phyloP scores from a whole-genome alignment of 2,797 vertebrate species.

The Anguilla megastoma region DNA sequence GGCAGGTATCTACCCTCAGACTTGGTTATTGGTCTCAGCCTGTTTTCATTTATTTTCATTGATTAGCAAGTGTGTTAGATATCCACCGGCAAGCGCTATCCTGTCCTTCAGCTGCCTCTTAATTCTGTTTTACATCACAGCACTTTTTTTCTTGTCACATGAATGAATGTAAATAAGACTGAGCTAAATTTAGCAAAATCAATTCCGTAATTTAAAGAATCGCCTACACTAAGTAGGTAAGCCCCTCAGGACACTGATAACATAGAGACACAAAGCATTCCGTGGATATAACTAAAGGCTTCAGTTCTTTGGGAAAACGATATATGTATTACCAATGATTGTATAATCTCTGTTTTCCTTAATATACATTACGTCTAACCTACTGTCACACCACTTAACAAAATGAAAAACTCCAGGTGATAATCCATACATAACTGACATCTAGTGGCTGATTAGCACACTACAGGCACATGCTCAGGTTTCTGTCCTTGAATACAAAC shows the following conservation, averaged over 20 bases:
- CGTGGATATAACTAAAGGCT: too few species aligned
- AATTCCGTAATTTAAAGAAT: too few species aligned
- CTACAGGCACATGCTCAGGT: conserved; percentile 69
- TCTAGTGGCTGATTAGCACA: conserved; percentile 70
- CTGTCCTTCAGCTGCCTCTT: neutral
- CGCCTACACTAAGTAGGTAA: too few species aligned
- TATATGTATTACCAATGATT: too few species aligned
- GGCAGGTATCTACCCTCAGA: neutral
- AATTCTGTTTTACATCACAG: neutral
- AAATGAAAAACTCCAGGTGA: neutral
- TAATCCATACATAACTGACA: conserved; percentile 68
- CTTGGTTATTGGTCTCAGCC: neutral
- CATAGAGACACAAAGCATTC: too few species aligned
- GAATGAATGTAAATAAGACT: neutral
- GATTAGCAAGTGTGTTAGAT: neutral
- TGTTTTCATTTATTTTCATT: neutral
- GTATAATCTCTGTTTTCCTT: neutral
- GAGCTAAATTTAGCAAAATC: neutral
- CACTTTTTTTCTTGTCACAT: neutral
- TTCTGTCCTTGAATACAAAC: neutral
- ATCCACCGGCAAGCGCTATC: neutral
- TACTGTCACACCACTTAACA: neutral
- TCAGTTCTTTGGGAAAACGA: too few species aligned
- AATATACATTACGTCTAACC: neutral
- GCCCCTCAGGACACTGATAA: too few species aligned